Conservation (phyloP, 2,797 vertebrate genomes). For the Bradypodion ventrale region DNA sequence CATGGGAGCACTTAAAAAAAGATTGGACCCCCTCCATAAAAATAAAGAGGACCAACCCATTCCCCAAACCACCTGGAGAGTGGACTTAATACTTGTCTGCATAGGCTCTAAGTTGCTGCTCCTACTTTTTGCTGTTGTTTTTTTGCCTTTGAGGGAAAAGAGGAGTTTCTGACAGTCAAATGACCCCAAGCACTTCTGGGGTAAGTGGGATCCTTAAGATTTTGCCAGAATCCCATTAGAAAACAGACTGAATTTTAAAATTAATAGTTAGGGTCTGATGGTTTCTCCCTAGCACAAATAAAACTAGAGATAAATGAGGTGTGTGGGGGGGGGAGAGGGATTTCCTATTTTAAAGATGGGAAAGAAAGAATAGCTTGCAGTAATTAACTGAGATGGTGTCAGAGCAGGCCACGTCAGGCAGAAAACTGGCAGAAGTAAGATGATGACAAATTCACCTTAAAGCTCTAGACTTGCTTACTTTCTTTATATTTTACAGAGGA, state of each 20-base stretch:
- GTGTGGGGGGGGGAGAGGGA: no score
- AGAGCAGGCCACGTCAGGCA: neutral
- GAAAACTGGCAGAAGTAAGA: neutral
- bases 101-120: neutral
- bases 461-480: neutral
- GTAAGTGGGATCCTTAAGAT: neutral
- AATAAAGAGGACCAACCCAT: no score
- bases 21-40: no score
- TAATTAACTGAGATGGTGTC: neutral
- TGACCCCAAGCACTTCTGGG: neutral
- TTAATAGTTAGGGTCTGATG: neutral
- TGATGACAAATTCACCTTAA: neutral
- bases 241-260: neutral
- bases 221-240: neutral
- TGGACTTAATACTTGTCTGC: no score
- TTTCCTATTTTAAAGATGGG: neutral
- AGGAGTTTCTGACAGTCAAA: no score
- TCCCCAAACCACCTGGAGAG: neutral
- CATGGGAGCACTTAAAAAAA: no score
- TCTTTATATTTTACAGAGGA: conserved; percentile 38
- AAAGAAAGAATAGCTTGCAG: conserved; percentile 37
- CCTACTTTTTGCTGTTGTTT: neutral
- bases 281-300: neutral
- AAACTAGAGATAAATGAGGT: neutral
- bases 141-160: neutral